Percentiles rank a stretch among this genome's conserved stretches.
phyloP scores from a whole-genome alignment of 2,888 invertebrate genomes.

The Napeogenes inachia region DNA sequence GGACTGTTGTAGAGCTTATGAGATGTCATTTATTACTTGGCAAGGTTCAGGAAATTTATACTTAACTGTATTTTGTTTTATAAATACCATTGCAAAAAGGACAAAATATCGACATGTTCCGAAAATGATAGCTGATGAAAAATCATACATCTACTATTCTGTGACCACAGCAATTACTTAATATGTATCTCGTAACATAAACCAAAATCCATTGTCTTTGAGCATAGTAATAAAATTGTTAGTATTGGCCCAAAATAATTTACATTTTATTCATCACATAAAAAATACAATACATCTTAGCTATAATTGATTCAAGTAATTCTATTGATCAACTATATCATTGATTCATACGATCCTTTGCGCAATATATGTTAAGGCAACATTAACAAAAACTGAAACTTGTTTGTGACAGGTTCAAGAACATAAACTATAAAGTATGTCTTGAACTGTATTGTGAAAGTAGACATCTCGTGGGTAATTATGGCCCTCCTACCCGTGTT shows the following conservation, averaged over 20 bases:
- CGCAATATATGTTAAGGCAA: slow-evolving; percentile 39
- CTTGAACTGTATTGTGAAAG: slow-evolving; percentile 49
- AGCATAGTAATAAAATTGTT: too few species aligned
- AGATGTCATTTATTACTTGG: not conserved
- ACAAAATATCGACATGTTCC: too few species aligned
- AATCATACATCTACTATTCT: too few species aligned
- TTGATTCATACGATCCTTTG: slow-evolving; percentile 27
- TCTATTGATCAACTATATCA: not conserved
- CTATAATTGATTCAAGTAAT: too few species aligned
- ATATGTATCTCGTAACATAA: too few species aligned
- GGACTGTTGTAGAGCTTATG: not conserved
- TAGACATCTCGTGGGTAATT: slow-evolving; percentile 37
- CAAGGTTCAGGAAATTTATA: too few species aligned
- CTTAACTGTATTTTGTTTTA: too few species aligned
- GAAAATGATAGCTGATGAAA: too few species aligned
- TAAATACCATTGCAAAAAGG: too few species aligned
- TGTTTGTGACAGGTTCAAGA: slow-evolving; percentile 46
- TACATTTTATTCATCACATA: not conserved
- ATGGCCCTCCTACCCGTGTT: slow-evolving; percentile 14
- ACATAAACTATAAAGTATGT: slow-evolving; percentile 23
- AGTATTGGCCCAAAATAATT: not conserved
- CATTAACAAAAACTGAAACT: slow-evolving; percentile 36
- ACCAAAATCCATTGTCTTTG: too few species aligned
- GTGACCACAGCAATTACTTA: too few species aligned
- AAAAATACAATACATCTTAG: too few species aligned